Evolutionary conservation across 2,113 vertebrate genomes (phyloP), one percentile per base, ranked within the genome.

Genomic region (Climacteris rufus): DNA sequence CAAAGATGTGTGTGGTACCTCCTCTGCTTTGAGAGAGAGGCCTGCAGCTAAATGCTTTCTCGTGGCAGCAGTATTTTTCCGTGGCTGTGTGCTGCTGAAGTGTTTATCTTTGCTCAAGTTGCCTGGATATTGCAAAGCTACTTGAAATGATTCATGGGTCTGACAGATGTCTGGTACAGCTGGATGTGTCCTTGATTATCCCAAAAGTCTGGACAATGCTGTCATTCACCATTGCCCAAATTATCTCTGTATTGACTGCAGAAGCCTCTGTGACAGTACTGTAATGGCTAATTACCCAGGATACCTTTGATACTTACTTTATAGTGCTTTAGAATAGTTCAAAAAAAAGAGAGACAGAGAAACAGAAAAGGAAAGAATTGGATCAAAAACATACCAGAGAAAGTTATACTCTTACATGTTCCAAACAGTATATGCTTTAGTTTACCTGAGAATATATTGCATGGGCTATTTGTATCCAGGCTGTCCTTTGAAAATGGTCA

Each of bases 171-270:
- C 99, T 99, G 98, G 98, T 99, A 98, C 99, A 99, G 99, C 99
- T 99, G 99, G 99, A 99, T 99, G 98, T 99, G 99, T 99, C 99
- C 99, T 99, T 99, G 99, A 99, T 99, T 99, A 99, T 99, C 98
- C 99, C 99, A 98, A 99, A 99, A 99, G 99, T 99, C 99, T 98
- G 99, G 99, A 99, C 99, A 99, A 98, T 96, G 97, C 98, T 99
- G 99, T 99, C 99, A 99, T 99, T 99, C 99, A 99, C 99, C 99
- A 99, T 99, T 99, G 99, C 99, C 99, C 99, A 99, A 99, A 99
- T 99, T 99, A 99, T 99, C 99, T 99, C 98, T 99, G 98, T 99
- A 99, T 99, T 99, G 99, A 99, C 99, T 99, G 99, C 97, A 98
- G 99, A 99, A 99, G 98, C 99, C 98, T 99, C 98, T 98, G 99